Evolutionary conservation across 2,888 invertebrate species (phyloP).

Genomic region (Leptura quadrifasciata): DNA sequence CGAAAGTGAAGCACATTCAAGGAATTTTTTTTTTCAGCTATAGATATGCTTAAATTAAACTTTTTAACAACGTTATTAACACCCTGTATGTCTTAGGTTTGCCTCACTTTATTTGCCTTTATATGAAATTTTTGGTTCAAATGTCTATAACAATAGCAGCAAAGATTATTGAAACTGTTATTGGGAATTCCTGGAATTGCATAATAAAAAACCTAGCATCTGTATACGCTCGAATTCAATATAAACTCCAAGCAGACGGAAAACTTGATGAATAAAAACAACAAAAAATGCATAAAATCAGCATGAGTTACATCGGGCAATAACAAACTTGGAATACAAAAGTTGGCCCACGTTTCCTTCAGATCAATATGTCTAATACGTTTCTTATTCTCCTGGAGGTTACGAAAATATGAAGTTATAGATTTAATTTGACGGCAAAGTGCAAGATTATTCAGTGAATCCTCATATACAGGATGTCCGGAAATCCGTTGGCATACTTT

Average conservation of each 20-base stretch:
- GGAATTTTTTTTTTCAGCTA: no score
- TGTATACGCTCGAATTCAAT: background rate
- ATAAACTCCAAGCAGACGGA: background rate
- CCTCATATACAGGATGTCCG: no score
- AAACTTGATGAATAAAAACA: background rate
- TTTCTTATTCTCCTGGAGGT: background rate
- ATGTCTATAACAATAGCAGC: background rate
- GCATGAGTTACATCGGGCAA: background rate
- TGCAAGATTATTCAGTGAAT: background rate
- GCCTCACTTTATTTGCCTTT: background rate
- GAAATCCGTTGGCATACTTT: no score
- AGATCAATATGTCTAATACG: conserved; percentile 4
- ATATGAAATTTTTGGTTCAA: background rate
- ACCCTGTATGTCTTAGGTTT: no score
- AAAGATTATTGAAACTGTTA: background rate
- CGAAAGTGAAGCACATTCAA: no score
- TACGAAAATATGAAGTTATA: background rate
- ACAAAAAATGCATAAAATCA: background rate
- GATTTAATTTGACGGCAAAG: background rate
- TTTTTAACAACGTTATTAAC: no score
- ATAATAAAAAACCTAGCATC: background rate
- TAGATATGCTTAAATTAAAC: no score
- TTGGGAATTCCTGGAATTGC: background rate
- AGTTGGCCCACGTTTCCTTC: background rate
- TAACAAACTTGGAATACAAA: conserved; percentile 4